Percentiles rank a stretch among this genome's conserved stretches.
phyloP scores from a whole-genome alignment of 2,797 vertebrate genomes.

The Lithobates sylvaticus region DNA sequence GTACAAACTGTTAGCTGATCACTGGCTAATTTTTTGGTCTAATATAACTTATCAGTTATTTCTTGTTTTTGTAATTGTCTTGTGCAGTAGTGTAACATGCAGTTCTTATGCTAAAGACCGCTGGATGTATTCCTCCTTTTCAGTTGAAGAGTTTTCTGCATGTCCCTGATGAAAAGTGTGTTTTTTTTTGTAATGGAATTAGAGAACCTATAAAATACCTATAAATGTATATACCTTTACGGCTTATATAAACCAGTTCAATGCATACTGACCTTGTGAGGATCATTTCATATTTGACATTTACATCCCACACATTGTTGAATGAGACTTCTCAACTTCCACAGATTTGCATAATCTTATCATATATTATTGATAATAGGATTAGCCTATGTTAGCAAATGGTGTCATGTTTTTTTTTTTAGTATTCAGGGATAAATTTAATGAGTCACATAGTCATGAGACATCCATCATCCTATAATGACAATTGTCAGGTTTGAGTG shows the following conservation, averaged over 20 bases:
- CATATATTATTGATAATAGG: constrained; percentile 46
- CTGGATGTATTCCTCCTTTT: neutral
- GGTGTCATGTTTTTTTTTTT: constrained; percentile 9
- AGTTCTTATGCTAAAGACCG: too few species aligned
- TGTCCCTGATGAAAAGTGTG: neutral
- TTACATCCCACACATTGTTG: constrained; percentile 5
- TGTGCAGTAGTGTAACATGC: too few species aligned
- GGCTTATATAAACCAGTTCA: neutral
- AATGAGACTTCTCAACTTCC: constrained; percentile 7
- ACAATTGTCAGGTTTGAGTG: neutral
- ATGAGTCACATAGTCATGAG: constrained; percentile 3
- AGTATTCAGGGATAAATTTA: neutral
- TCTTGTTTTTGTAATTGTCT: too few species aligned
- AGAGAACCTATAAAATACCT: neutral
- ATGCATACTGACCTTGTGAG: neutral
- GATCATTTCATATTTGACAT: constrained; percentile 17
- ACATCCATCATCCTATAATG: neutral
- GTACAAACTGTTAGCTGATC: too few species aligned
- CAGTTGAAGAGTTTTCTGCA: neutral
- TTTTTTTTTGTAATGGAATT: neutral
- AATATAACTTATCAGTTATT: too few species aligned
- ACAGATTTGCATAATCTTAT: constrained; percentile 35
- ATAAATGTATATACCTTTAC: neutral
- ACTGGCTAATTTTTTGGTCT: too few species aligned
- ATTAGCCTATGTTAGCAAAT: constrained; percentile 47